Conservation (phyloP, 2,113 vertebrate genomes). For the Hiodon tergisus region DNA sequence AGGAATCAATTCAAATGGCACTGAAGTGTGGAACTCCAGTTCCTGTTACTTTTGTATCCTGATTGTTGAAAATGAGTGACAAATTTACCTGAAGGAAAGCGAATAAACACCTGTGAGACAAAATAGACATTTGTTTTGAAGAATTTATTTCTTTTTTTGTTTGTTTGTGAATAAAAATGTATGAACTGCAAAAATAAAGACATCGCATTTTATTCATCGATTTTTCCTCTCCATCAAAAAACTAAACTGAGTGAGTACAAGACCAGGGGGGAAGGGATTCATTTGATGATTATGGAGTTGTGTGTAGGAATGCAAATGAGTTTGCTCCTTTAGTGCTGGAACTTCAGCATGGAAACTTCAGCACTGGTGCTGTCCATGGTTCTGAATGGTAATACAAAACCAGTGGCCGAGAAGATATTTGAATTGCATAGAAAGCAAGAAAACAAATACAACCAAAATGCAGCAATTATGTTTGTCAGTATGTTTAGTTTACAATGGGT, state of each 20-base stretch:
- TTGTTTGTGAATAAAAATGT: neutral
- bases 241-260: neutral
- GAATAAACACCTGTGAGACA: neutral
- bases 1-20: slow-evolving; percentile 20
- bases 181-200: neutral
- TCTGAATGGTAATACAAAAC: neutral
- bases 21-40: neutral
- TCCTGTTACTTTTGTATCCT: too few relatives aligned
- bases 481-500: too few relatives aligned
- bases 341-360: neutral
- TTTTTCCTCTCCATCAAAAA: neutral
- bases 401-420: too few relatives aligned
- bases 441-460: too few relatives aligned
- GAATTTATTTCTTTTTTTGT: too few relatives aligned
- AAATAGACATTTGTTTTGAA: too few relatives aligned
- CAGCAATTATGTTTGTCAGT: too few relatives aligned
- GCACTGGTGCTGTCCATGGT: neutral
- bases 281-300: neutral
- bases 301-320: neutral
- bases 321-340: too few relatives aligned
- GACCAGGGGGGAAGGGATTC: neutral
- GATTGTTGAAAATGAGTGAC: slow-evolving; percentile 6
- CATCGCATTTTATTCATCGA: neutral
- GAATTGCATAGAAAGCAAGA: too few relatives aligned
- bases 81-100: neutral